Base-by-base conservation (phyloP, 23 tunicate species). In the Halocynthia aurantium region DNA sequence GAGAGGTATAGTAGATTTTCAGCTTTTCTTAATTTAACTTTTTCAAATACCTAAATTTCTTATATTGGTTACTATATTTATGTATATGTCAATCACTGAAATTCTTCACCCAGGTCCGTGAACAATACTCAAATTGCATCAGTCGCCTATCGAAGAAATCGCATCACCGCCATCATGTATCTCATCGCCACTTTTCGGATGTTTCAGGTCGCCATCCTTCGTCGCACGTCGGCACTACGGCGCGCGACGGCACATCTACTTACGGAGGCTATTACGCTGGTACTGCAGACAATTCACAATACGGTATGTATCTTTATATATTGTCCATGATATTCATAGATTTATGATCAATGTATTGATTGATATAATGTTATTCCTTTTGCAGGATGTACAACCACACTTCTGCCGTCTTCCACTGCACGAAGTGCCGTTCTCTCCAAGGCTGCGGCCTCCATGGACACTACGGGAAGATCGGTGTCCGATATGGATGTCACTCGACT, bases 361-460 rank as follows among this genome's bases (percentile, higher is more conserved):
- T 31, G 44, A 0, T 1, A 31, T 31, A 31, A 31, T 31, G 44
- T 31, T 31, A 31, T 72, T 44, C 6, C 12, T 11, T 13, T 44
- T 54, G 12, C 56, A 74, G 78, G 78, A 74, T 74, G 78, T 52
- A 74, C 86, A 53, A 72, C 86, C 49, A 68, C 83, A 49, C 53
- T 75, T 15, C 49, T 82, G 6, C 86, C 86, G 6, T 53, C 65
- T 31, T 65, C 70, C 7, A 57, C 57, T 17, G 78, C 86, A 9
- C 80, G 66, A 63, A 73, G 81, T 31, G 55, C 78, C 6, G 80
- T 67, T 13, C 57, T 82, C 53, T 53, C 80, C 44, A 76, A 76
- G 61, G 67, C 80, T 57, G 80, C 80, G 62, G 73, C 73, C 51
- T 58, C 61, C 21, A 56, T 76, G 80, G 70, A 64, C 22, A 62